Base-by-base conservation (phyloP, 2,113 vertebrate genomes). In the Aepyceros melampus region DNA sequence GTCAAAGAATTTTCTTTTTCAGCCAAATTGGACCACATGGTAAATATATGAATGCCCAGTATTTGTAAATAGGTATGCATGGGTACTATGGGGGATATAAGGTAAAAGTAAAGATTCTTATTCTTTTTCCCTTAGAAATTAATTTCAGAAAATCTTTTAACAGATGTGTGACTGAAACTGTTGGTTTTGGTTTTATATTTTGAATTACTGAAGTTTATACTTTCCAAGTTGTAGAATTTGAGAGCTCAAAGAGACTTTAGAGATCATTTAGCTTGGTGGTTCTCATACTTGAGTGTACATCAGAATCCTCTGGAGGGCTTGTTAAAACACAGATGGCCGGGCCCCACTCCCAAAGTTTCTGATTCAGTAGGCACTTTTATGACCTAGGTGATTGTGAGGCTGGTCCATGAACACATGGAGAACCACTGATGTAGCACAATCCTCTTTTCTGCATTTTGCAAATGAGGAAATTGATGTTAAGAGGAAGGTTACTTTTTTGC, bases 161-260 rank as follows among this genome's bases (percentile, higher is more conserved):
- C n/a, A 64, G 33, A 47, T 51, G 5, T 87, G 83, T 74, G n/a
- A 89, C 78, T 64, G 81, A 89, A 64, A 78, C 40, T 71, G 27
- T 85, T 96, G 45, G 5, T 62, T 96, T 91, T 74, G 45, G 11
- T 97, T 91, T 95, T 83, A 27, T 64, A 51, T 96, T 91, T 83
- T 94, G 76, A 76, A 43, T 89, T 89, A 51, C 8, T 27, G n/a
- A 67, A 95, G 33, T 76, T 86, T 88, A 45, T 88, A 47, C 55
- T 84, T 95, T 87, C 8, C 58, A 86, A 83, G 79, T 31, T 76
- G 21, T 89, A 87, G 27, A 71, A 56, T 67, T 83, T 96, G 19
- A 62, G 33, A 71, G 43, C 76, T 93, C 87, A 16, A 51, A 85
- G 36, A 25, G 47, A 87, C 47, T 89, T 89, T 53, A 6, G 40